These are phyloP conservation scores for Sarcophaga variegata DNA, from an alignment of 2,888 invertebrate genomes.

Conservation along the genomic window DNA sequence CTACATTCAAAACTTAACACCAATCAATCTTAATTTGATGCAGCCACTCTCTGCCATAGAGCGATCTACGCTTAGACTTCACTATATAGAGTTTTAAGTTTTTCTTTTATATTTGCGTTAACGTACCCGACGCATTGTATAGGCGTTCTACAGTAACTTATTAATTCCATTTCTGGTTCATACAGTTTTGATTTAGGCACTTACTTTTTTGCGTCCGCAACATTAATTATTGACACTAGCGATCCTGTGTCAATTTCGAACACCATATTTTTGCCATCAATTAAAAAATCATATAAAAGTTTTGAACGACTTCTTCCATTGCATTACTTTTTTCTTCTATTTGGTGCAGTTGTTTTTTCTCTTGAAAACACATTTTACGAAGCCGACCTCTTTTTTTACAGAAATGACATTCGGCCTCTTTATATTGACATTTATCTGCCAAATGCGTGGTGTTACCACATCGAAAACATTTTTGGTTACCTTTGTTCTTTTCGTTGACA, in stretches of 20 bases:
- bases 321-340: conserved; percentile 19
- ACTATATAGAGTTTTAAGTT: not conserved
- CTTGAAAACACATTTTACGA: conserved; percentile 41
- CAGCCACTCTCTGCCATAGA: conserved; percentile 28
- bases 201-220: conserved; percentile 19
- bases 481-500: conserved; percentile 1
- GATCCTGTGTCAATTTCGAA: conserved; percentile 10
- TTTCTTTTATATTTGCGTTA: not conserved
- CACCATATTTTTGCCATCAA: conserved; percentile 11
- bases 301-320: conserved; percentile 17
- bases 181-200: conserved; percentile 23
- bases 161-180: conserved; percentile 24
- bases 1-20: conserved; percentile 10
- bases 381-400: conserved; percentile 46
- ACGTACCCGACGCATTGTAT: conserved; percentile 41
- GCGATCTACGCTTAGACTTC: conserved; percentile 24
- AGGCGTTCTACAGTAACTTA: conserved; percentile 33
- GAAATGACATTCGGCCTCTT: conserved; percentile 28
- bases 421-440: conserved; percentile 52
- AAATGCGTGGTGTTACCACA: conserved; percentile 46
- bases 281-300: conserved; percentile 10
- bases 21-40: conserved; percentile 28
- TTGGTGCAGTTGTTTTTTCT: conserved; percentile 11
- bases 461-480: conserved; percentile 27
- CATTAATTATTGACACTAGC: conserved; percentile 43